Evolutionary conservation across 2,797 vertebrate genomes (phyloP).

Genomic region (Salmo trutta): DNA sequence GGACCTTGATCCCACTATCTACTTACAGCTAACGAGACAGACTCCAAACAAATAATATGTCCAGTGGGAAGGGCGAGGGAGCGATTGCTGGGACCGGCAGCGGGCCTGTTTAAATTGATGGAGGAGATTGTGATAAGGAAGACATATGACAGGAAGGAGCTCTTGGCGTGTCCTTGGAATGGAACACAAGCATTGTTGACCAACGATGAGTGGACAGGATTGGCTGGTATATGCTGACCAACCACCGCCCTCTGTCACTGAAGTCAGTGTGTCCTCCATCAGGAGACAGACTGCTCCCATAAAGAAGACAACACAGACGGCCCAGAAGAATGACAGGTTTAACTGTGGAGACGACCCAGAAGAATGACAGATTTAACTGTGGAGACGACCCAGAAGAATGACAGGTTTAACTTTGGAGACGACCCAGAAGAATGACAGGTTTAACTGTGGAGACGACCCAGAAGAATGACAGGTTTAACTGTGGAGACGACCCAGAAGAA

Average conservation of each 20-base stretch:
- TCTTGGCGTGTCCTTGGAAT: slow-evolving; percentile 48
- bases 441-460: not conserved
- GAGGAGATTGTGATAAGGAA: slow-evolving; percentile 45
- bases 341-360: too few species aligned
- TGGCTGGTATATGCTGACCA: slow-evolving; percentile 30
- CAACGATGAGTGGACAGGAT: slow-evolving; percentile 24
- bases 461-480: not conserved
- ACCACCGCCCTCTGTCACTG: slow-evolving; percentile 39
- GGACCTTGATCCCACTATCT: slow-evolving; percentile 50
- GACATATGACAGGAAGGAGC: slow-evolving; percentile 38
- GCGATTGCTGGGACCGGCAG: not conserved
- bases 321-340: not conserved
- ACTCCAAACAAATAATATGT: slow-evolving; percentile 13
- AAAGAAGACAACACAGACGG: not conserved
- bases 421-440: not conserved
- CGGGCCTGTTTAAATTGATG: slow-evolving; percentile 37
- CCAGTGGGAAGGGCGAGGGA: slow-evolving; percentile 21
- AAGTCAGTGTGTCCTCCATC: slow-evolving; percentile 3
- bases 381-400: not conserved
- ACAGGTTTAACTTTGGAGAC: too few species aligned
- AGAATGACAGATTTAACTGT: not conserved
- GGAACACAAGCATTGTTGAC: slow-evolving; percentile 41
- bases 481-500: not conserved
- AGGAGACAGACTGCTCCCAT: too few species aligned
- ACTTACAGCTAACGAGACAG: slow-evolving; percentile 34